These are phyloP conservation scores for Mythimna ferrago DNA, from an alignment of 2,888 invertebrate species.

Conservation along the genomic window DNA sequence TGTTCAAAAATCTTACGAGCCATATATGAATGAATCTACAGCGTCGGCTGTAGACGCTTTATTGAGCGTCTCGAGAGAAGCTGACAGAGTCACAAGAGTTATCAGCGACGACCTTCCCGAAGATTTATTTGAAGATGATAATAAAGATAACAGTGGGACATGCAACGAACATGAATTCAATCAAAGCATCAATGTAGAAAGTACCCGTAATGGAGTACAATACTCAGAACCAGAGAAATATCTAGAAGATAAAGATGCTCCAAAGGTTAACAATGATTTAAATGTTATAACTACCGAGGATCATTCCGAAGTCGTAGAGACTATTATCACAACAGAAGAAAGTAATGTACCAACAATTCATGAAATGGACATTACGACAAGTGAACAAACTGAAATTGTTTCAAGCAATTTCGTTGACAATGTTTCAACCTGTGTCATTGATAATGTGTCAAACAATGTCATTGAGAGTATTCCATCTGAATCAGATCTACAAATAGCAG, in stretches of 20 bases:
- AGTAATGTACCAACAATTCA: slow-evolving; percentile 16
- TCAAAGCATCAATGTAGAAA: slow-evolving; percentile 60
- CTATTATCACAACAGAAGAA: slow-evolving; percentile 30
- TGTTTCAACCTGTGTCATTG: slow-evolving; percentile 25
- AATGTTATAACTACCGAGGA: slow-evolving; percentile 43
- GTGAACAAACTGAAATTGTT: slow-evolving; percentile 32
- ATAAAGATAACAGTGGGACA: slow-evolving; percentile 72
- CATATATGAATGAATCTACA: slow-evolving; percentile 84
- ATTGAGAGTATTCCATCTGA: slow-evolving; percentile 82
- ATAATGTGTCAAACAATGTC: slow-evolving; percentile 34
- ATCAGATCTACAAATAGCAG: slow-evolving; percentile 88
- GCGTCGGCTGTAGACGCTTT: slow-evolving; percentile 88
- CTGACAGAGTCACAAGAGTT: slow-evolving; percentile 83
- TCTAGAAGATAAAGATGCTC: slow-evolving; percentile 37
- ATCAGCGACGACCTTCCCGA: slow-evolving; percentile 86
- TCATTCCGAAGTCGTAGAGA: slow-evolving; percentile 44
- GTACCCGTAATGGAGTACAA: slow-evolving; percentile 48
- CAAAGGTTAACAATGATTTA: slow-evolving; percentile 43
- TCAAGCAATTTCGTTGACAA: slow-evolving; percentile 32
- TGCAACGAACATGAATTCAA: slow-evolving; percentile 71
- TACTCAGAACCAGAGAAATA: slow-evolving; percentile 49
- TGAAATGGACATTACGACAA: slow-evolving; percentile 31
- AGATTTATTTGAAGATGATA: slow-evolving; percentile 87
- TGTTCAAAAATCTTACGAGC: slow-evolving; percentile 65
- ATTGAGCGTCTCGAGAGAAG: slow-evolving; percentile 84